Evolutionary conservation across 2,888 invertebrate species (phyloP), one percentile per base, ranked within the genome.

Genomic region (Cephus pygmeus): DNA sequence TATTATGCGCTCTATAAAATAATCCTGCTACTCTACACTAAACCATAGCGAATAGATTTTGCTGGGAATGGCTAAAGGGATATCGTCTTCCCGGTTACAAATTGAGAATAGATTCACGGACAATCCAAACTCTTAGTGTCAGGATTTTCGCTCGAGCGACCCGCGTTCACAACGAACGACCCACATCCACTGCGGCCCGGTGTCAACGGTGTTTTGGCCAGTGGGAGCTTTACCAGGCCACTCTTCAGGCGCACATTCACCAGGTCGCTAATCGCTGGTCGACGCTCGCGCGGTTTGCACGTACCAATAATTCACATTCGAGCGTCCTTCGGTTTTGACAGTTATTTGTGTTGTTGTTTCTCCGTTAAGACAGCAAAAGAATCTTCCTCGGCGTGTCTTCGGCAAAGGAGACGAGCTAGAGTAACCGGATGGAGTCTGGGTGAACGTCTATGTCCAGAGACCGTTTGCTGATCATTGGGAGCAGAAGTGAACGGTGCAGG

Each of bases 191-290:
- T 36, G 77, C 69, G 75, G 75, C 69, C 75, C 69, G 35, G 74
- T 73, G 68, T 69, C 75, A 75, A 78, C 73, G 74, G 77, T 71
- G 71, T 78, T 78, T 78, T 78, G 78, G 78, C 75, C 73, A 76
- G 77, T 56, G 6, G 34, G 71, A 71, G 71, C 31, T 34, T 12
- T 71, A 75, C 73, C 78, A 78, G 78, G 75, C 73, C 56, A 75
- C 73, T 76, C 75, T 56, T 78, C n/a, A 31, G 75, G 73, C 78
- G 78, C 75, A 75, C 34, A 75, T 77, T 75, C 79, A 75, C 78
- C 82, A 75, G 83, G 82, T 85, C 83, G 78, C 85, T 86, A 85
- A 85, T 86, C 86, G 83, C 74, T 80, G 74, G 79, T 74, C 77
- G 81, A 73, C 76, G 76, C 78, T 73, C 81, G 77, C 77, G 77